These are phyloP conservation scores for Pristiophorus japonicus DNA, from an alignment of 2,113 vertebrate genomes.

Conservation along the genomic window DNA sequence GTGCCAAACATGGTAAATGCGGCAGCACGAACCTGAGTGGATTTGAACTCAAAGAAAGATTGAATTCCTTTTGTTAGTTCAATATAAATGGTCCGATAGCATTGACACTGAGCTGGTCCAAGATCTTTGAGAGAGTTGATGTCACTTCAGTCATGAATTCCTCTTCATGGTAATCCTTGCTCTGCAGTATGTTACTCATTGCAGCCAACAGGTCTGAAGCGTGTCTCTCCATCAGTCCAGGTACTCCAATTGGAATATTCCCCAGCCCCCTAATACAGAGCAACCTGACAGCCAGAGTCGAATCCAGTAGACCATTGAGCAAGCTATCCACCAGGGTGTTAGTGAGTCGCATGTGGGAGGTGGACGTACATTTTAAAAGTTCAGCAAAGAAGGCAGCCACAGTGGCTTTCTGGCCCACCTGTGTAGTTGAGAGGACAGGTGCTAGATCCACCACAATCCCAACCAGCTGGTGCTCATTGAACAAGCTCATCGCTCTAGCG, in stretches of 20 bases:
- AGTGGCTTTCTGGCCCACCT: background rate
- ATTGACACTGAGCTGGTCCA: too few species aligned
- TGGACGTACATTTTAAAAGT: too few species aligned
- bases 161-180: too few species aligned
- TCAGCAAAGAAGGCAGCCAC: background rate
- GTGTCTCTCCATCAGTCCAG: background rate
- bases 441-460: background rate
- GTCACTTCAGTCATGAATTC: too few species aligned
- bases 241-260: background rate
- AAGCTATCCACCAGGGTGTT: background rate
- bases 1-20: background rate
- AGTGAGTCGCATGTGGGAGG: background rate
- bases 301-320: background rate
- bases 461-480: background rate
- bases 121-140: too few species aligned
- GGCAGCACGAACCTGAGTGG: background rate
- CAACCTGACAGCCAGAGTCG: background rate
- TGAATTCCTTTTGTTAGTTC: too few species aligned
- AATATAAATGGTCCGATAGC: too few species aligned
- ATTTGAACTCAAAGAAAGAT: background rate
- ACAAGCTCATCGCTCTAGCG: background rate
- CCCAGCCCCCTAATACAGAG: background rate
- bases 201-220: background rate
- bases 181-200: too few species aligned
- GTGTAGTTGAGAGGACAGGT: background rate